Percentiles rank a stretch among this genome's conserved stretches.
Evolutionary conservation across 2,888 invertebrate genomes (phyloP).

Genomic region (Meandrusa payeni): DNA sequence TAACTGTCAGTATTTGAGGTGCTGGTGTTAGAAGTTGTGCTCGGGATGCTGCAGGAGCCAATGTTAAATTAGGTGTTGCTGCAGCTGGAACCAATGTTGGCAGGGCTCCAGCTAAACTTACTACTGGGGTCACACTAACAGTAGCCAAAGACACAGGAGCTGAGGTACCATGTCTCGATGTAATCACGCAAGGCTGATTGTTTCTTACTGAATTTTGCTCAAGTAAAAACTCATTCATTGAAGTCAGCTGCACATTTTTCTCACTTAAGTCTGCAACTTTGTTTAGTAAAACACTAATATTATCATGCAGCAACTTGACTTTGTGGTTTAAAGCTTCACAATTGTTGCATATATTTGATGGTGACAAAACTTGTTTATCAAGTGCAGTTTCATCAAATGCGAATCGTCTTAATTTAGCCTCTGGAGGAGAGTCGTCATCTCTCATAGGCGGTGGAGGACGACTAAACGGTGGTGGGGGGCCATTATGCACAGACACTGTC

Average conservation of each 20-base stretch:
- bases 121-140: constrained; percentile 73
- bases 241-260: constrained; percentile 68
- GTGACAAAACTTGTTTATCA: constrained; percentile 52
- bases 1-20: constrained; percentile 70
- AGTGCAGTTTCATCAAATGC: constrained; percentile 55
- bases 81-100: constrained; percentile 67
- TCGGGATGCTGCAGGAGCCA: constrained; percentile 68
- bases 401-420: constrained; percentile 63
- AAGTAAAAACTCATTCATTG: constrained; percentile 74
- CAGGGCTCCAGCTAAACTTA: constrained; percentile 66
- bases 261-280: constrained; percentile 69
- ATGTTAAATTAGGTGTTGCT: constrained; percentile 59
- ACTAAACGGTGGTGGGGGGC: constrained; percentile 43
- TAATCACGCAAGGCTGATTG: constrained; percentile 72
- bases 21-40: constrained; percentile 72
- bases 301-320: constrained; percentile 69
- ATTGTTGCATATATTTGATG: constrained; percentile 52
- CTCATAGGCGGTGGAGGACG: constrained; percentile 50
- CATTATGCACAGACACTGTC: constrained; percentile 34
- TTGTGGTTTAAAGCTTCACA: constrained; percentile 68
- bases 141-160: constrained; percentile 73
- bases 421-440: constrained; percentile 68
- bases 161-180: constrained; percentile 69
- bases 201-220: constrained; percentile 64
- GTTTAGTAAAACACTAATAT: constrained; percentile 70